Conservation (phyloP, 2,113 vertebrate species). For the Ctenomys sociabilis region DNA sequence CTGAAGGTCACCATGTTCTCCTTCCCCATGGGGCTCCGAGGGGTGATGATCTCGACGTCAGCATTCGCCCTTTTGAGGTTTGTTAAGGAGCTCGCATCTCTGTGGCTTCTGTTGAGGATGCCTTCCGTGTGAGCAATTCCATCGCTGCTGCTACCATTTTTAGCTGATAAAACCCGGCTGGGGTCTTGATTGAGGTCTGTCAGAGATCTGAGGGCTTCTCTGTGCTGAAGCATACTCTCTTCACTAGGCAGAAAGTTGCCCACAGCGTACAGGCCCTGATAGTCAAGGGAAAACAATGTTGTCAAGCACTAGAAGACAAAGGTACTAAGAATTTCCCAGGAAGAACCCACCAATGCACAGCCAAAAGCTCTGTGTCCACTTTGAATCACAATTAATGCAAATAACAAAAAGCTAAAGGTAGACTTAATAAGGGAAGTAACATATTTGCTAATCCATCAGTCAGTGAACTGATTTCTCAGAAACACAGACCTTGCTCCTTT, state of each 20-base stretch:
- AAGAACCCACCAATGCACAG: neutral
- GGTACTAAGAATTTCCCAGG: neutral
- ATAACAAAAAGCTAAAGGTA: neutral
- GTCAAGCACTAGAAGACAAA: neutral
- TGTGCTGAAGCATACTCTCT: conserved; percentile 86
- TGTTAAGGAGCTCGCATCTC: conserved; percentile 88
- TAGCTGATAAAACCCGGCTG: conserved; percentile 91
- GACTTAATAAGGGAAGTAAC: neutral
- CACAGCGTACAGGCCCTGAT: conserved; percentile 95
- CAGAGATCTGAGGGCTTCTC: conserved; percentile 89
- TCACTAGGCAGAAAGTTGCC: conserved; percentile 96
- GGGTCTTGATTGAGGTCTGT: conserved; percentile 93
- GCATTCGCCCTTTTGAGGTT: conserved; percentile 92
- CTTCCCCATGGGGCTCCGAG: conserved; percentile 92
- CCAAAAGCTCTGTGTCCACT: neutral
- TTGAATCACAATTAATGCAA: neutral
- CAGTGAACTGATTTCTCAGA: neutral
- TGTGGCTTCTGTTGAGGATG: conserved; percentile 91
- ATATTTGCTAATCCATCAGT: neutral
- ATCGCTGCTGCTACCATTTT: conserved; percentile 88
- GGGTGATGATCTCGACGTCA: conserved; percentile 95
- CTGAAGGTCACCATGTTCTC: conserved; percentile 99
- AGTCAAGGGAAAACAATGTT: conserved; percentile 76
- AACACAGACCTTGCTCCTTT: neutral
- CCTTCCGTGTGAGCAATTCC: conserved; percentile 90